Percentiles rank a stretch among this genome's conserved stretches.
Evolutionary conservation across 2,797 vertebrate genomes (phyloP).

Genomic region (Rhinoraja longicauda): DNA sequence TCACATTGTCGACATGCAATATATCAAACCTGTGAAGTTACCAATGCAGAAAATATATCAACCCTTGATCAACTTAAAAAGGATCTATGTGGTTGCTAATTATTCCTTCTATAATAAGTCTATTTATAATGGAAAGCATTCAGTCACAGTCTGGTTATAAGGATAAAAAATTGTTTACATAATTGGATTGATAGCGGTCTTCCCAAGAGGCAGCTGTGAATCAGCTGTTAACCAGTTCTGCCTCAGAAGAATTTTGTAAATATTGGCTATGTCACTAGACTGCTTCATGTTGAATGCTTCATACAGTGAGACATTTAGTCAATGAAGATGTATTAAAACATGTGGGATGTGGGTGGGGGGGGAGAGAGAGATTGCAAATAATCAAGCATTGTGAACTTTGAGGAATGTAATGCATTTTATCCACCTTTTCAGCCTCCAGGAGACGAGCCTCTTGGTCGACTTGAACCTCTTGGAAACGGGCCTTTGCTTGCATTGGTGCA

Average conservation of each 20-base stretch:
- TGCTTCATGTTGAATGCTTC: background rate
- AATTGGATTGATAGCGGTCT: background rate
- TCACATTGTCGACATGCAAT: background rate
- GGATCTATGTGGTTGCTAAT: background rate
- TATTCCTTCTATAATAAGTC: background rate
- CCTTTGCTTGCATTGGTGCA: slow-evolving; percentile 88
- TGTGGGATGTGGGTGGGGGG: background rate
- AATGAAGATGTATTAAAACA: background rate
- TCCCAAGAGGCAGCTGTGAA: background rate
- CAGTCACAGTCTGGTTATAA: background rate
- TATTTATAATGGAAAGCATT: background rate
- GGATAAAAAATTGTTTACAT: background rate
- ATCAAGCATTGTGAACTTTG: background rate
- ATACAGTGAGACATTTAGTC: background rate
- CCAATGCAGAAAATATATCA: background rate
- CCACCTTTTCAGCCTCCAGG: slow-evolving; percentile 72
- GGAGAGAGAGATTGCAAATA: no score
- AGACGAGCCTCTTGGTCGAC: slow-evolving; percentile 76
- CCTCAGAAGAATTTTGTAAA: background rate
- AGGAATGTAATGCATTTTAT: background rate
- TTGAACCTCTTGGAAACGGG: slow-evolving; percentile 81
- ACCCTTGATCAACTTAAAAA: background rate
- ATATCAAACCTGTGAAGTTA: background rate
- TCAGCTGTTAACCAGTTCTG: background rate
- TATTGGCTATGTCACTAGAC: background rate